These are phyloP conservation scores for Trichonephila clavipes DNA, from an alignment of 1,140 invertebrate genomes.

Conservation along the genomic window DNA sequence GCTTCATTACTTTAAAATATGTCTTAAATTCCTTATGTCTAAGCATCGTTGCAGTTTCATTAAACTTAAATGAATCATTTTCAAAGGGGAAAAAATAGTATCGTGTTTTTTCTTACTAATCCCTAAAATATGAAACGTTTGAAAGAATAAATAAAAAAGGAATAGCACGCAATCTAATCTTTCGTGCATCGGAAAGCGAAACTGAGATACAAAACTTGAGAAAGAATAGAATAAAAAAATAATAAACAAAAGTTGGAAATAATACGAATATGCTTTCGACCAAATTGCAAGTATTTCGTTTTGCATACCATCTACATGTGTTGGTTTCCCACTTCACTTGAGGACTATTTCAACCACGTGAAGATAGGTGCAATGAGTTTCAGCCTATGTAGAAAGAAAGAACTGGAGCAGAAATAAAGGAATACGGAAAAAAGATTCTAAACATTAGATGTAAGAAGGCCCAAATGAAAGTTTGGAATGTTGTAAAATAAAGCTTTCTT, in stretches of 20 bases:
- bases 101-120: not conserved
- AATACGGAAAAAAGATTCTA: constrained; percentile 16
- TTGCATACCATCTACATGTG: constrained; percentile 38
- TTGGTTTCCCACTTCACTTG: constrained; percentile 19
- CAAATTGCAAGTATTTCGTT: constrained; percentile 47
- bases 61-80: not conserved
- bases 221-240: not conserved
- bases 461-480: constrained; percentile 62
- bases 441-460: constrained; percentile 55
- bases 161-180: constrained; percentile 1
- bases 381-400: constrained; percentile 23
- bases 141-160: constrained; percentile 5
- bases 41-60: not conserved
- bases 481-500: constrained; percentile 28
- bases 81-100: not conserved
- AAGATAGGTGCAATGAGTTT: constrained; percentile 21
- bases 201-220: not conserved
- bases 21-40: too few species aligned
- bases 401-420: not conserved
- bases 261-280: constrained; percentile 42
- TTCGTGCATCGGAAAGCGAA: constrained; percentile 21
- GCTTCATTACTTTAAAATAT: too few species aligned
- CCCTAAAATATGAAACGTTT: not conserved
- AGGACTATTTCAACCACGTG: not conserved
- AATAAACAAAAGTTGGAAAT: not conserved